Conservation (phyloP, 2,113 vertebrate genomes). For the Acrocephalus arundinaceus region DNA sequence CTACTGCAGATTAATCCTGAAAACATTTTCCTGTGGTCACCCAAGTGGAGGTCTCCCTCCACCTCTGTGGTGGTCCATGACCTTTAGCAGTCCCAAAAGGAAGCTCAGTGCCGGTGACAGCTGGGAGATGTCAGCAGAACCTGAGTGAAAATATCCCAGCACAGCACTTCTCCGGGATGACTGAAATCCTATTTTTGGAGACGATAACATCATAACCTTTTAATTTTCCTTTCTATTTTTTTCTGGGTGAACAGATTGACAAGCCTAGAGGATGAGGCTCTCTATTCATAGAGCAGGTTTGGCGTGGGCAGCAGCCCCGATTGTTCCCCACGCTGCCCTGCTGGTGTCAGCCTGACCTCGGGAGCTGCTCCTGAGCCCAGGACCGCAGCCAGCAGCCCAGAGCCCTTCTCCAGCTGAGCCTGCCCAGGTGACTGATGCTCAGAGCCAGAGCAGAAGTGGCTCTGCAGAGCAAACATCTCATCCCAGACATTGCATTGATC, state of each 20-base stretch:
- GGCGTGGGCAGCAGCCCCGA: not conserved
- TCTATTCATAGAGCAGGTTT: not conserved
- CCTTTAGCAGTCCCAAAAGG: not conserved
- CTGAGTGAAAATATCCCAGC: not conserved
- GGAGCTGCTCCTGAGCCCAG: not conserved
- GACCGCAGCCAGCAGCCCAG: not conserved
- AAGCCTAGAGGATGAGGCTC: not conserved
- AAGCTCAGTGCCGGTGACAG: not conserved
- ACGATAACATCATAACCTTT: slow-evolving; percentile 48
- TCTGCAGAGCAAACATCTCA: not conserved
- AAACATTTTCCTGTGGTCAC: not conserved
- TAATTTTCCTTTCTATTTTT: slow-evolving; percentile 33
- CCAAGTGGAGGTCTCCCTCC: not conserved
- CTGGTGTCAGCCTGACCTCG: not conserved
- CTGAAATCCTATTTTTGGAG: slow-evolving; percentile 41
- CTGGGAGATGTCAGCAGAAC: not conserved
- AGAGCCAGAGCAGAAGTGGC: not conserved
- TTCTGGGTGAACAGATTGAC: slow-evolving; percentile 8
- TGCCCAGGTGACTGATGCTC: not conserved
- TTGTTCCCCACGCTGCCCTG: not conserved
- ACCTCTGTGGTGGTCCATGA: not conserved
- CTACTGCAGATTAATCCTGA: not conserved
- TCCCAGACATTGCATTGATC: not conserved
- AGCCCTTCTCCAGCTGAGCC: not conserved
- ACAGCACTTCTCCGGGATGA: not conserved